Percentiles rank a stretch among this genome's conserved stretches.
These are phyloP conservation scores for Ennomos fuscantarius DNA, from an alignment of 2,888 invertebrate genomes.

Conservation along the genomic window DNA sequence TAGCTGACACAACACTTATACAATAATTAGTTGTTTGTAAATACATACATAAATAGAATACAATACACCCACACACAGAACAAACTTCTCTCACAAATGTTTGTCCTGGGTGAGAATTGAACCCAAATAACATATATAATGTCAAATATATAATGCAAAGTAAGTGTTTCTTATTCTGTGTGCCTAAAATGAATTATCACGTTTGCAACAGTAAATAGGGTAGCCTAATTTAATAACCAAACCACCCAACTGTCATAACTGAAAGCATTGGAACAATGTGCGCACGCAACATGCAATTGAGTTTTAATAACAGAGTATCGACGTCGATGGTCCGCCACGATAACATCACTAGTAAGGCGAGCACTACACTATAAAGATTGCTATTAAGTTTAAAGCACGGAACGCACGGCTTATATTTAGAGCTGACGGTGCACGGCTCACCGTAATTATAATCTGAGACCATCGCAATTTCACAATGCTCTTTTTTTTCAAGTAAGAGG, in stretches of 20 bases:
- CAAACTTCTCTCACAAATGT: no score
- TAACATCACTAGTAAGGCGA: slow-evolving; percentile 70
- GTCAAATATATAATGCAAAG: no score
- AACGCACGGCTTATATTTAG: slow-evolving; percentile 68
- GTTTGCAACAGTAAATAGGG: neutral
- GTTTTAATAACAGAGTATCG: slow-evolving; percentile 66
- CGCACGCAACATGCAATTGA: slow-evolving; percentile 51
- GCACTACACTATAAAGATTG: slow-evolving; percentile 81
- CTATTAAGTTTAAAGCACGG: slow-evolving; percentile 78
- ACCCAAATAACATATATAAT: no score
- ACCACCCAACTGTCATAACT: slow-evolving; percentile 34
- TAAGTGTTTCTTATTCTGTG: no score
- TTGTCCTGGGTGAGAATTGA: no score
- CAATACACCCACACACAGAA: no score
- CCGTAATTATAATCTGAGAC: slow-evolving; percentile 75
- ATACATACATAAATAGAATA: no score
- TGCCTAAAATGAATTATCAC: no score
- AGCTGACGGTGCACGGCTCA: slow-evolving; percentile 73
- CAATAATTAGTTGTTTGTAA: no score
- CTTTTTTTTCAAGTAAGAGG: slow-evolving; percentile 56
- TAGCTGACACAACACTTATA: no score
- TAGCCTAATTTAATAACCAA: slow-evolving; percentile 36
- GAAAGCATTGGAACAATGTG: slow-evolving; percentile 44
- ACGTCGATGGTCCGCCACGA: slow-evolving; percentile 62
- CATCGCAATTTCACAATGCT: slow-evolving; percentile 68